A percentile compares a stretch with the other conserved stretches of the same genome.
Conservation (phyloP, 2,888 invertebrate genomes). For the Chouioia cunea region DNA sequence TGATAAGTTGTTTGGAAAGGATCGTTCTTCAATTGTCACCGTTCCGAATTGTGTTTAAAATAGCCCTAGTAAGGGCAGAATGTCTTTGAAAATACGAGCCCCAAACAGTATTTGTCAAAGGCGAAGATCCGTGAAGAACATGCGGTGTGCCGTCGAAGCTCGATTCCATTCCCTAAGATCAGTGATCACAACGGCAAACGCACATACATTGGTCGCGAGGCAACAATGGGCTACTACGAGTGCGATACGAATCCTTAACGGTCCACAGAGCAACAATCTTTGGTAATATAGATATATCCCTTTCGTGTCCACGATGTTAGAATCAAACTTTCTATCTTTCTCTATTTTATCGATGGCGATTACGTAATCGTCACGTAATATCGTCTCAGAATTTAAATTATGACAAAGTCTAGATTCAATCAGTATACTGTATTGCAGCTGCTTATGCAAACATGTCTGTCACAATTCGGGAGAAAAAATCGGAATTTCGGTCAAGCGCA, state of each 20-base stretch:
- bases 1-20: neutral
- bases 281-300: no score
- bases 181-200: neutral
- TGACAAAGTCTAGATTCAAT: constrained; percentile 10
- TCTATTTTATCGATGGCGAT: constrained; percentile 24
- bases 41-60: constrained; percentile 24
- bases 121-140: constrained; percentile 45
- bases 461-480: neutral
- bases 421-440: constrained; percentile 36
- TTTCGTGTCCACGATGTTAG: no score
- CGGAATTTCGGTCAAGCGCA: constrained; percentile 5
- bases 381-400: neutral
- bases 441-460: constrained; percentile 35
- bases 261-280: constrained; percentile 30
- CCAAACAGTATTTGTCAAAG: constrained; percentile 20
- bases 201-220: neutral
- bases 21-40: constrained; percentile 6
- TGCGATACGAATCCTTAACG: constrained; percentile 25
- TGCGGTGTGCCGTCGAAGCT: constrained; percentile 34
- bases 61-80: constrained; percentile 17
- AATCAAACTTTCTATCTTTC: no score
- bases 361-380: constrained; percentile 39
- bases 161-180: neutral
- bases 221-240: constrained; percentile 20
- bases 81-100: constrained; percentile 4